These are phyloP conservation scores for Bungarus multicinctus DNA, from an alignment of 2,113 vertebrate species.

Conservation along the genomic window DNA sequence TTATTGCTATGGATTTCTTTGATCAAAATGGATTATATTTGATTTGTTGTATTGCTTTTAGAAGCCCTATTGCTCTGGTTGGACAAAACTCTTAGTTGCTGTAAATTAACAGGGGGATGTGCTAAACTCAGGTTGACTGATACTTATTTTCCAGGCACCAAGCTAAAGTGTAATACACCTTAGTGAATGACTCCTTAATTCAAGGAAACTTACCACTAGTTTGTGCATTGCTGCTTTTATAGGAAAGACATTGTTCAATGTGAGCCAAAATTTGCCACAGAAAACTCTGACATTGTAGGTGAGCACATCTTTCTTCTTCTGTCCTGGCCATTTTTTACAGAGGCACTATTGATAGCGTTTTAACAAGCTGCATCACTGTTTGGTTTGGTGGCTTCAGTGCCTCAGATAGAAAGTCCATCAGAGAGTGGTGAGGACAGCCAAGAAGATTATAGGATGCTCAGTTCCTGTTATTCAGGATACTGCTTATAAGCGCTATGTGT, in stretches of 20 bases:
- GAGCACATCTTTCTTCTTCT: no score
- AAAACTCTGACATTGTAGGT: background rate
- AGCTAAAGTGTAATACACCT: background rate
- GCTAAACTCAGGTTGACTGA: no score
- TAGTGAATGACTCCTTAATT: background rate
- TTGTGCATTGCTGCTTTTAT: background rate
- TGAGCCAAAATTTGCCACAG: background rate
- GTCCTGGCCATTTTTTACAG: no score
- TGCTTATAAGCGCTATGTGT: no score
- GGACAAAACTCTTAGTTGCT: slow-evolving; percentile 24
- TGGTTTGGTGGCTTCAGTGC: no score
- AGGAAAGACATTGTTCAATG: background rate
- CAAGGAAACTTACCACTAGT: background rate
- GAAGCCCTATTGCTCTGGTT: slow-evolving; percentile 17
- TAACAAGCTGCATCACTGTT: no score
- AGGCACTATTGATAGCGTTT: no score
- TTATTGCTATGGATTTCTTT: slow-evolving; percentile 70
- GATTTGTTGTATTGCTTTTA: slow-evolving; percentile 60
- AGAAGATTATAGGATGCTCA: no score
- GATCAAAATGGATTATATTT: slow-evolving; percentile 64
- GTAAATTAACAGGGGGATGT: background rate
- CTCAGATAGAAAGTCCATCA: no score
- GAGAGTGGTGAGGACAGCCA: no score
- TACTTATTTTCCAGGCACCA: no score
- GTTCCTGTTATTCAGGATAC: no score